Evolutionary conservation across 2,113 vertebrate species (phyloP).

Genomic region (Saguinus midas): DNA sequence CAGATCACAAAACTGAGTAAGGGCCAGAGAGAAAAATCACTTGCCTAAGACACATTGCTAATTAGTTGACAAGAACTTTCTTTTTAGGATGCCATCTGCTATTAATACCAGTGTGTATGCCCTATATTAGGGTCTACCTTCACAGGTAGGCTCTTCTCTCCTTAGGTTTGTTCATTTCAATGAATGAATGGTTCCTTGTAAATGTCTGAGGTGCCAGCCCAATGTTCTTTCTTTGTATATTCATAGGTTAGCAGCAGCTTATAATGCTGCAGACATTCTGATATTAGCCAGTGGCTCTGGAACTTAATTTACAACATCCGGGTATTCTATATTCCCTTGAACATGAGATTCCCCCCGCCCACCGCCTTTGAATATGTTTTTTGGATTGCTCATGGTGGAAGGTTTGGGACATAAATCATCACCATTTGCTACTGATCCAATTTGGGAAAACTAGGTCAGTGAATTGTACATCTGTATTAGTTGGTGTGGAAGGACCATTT

Average conservation of each 20-base stretch:
- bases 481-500: not conserved
- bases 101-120: not conserved
- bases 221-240: not conserved
- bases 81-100: not conserved
- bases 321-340: conserved; percentile 9
- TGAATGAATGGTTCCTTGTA: not conserved
- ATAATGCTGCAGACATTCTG: not conserved
- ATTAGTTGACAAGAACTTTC: not conserved
- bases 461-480: conserved; percentile 5
- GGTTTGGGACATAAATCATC: conserved; percentile 25
- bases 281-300: not conserved
- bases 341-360: not conserved
- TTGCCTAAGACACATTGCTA: not conserved
- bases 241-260: not conserved
- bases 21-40: not conserved
- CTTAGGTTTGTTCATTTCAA: not conserved
- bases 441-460: not conserved
- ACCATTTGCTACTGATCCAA: not conserved
- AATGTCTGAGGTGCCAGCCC: not conserved
- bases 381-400: conserved; percentile 16
- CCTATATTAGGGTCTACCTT: not conserved
- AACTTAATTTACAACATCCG: not conserved
- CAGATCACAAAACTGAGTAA: not conserved
- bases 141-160: not conserved
- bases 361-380: not conserved